phyloP scores from a whole-genome alignment of 1,140 invertebrate genomes.

The Tetranychus cinnabarinus region DNA sequence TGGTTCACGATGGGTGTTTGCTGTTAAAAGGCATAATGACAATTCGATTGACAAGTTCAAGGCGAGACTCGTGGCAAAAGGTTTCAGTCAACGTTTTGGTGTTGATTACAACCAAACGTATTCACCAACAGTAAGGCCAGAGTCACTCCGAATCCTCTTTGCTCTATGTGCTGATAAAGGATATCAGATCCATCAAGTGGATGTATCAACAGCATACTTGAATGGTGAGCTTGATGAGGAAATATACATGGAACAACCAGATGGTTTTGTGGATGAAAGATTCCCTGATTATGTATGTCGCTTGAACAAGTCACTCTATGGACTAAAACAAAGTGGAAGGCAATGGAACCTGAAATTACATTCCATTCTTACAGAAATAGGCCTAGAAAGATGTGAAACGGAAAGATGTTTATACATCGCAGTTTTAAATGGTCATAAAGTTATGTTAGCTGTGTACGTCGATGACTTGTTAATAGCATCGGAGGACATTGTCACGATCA shows the following conservation, averaged over 20 bases:
- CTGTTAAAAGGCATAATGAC: conserved; percentile 14
- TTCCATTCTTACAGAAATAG: neutral
- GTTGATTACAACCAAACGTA: conserved; percentile 10
- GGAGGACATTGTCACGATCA: neutral
- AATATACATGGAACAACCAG: conserved; percentile 4
- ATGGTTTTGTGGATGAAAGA: neutral
- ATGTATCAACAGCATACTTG: conserved; percentile 7
- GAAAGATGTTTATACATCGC: conserved; percentile 2
- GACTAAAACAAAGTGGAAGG: conserved; percentile 21
- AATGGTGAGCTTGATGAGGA: conserved; percentile 4
- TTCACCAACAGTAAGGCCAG: neutral
- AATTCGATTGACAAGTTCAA: conserved; percentile 9
- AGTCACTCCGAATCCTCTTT: too few relatives aligned
- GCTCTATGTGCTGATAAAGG: too few relatives aligned
- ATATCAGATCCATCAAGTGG: neutral
- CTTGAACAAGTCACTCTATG: conserved; percentile 22
- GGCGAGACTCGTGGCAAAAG: conserved; percentile 19
- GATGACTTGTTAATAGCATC: conserved; percentile 5
- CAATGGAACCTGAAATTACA: conserved; percentile 19
- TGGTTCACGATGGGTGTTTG: conserved; percentile 20
- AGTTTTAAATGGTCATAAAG: neutral
- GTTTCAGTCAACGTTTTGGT: conserved; percentile 17
- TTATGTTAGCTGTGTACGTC: conserved; percentile 4
- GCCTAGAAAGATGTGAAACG: neutral
- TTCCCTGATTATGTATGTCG: conserved; percentile 8